phyloP scores from a whole-genome alignment of 2,888 invertebrate species.

The Anthoptus insignis region DNA sequence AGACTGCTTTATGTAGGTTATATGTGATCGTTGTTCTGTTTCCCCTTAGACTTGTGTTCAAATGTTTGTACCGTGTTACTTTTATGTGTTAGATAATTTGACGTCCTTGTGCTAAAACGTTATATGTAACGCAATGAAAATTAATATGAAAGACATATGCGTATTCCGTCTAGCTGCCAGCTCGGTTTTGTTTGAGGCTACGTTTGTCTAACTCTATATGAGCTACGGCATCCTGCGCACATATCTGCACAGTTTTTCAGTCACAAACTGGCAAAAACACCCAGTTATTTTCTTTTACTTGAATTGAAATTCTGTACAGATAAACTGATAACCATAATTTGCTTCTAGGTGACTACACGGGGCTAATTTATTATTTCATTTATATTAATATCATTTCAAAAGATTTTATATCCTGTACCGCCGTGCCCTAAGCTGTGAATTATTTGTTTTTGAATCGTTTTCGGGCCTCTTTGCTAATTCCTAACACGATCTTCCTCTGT shows the following conservation, averaged over 20 bases:
- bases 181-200: slow-evolving; percentile 70
- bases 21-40: slow-evolving; percentile 71
- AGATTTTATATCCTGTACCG: slow-evolving; percentile 72
- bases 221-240: slow-evolving; percentile 77
- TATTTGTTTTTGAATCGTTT: slow-evolving; percentile 73
- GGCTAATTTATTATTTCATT: slow-evolving; percentile 79
- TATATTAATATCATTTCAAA: slow-evolving; percentile 73
- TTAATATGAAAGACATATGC: slow-evolving; percentile 74
- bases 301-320: slow-evolving; percentile 58
- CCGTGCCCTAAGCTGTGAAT: slow-evolving; percentile 83
- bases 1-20: slow-evolving; percentile 78
- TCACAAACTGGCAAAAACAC: slow-evolving; percentile 4
- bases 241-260: slow-evolving; percentile 62
- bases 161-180: slow-evolving; percentile 80
- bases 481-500: slow-evolving; percentile 71
- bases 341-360: slow-evolving; percentile 86
- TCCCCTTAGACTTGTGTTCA: slow-evolving; percentile 67
- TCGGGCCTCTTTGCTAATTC: slow-evolving; percentile 69
- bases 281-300: background rate
- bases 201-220: slow-evolving; percentile 65
- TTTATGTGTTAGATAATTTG: slow-evolving; percentile 76
- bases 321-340: slow-evolving; percentile 69
- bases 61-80: slow-evolving; percentile 71
- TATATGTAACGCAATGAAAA: slow-evolving; percentile 85
- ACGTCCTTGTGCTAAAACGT: slow-evolving; percentile 83